Conservation (phyloP, 2,888 invertebrate species). For the Drosophila austrosaltans region DNA sequence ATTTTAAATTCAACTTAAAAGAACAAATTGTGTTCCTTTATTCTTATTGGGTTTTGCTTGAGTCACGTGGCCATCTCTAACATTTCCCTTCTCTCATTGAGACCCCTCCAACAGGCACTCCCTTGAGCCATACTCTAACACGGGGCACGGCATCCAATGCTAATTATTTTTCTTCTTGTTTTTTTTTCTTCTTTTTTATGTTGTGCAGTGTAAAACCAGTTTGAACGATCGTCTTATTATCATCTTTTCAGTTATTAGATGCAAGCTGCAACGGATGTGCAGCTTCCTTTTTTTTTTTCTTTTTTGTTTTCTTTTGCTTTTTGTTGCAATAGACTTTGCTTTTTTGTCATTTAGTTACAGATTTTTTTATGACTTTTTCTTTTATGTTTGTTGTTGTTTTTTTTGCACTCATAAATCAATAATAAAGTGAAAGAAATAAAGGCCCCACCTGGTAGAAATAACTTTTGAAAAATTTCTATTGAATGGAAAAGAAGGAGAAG, state of each 20-base stretch:
- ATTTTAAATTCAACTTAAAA: too few species aligned
- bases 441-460: slow-evolving; percentile 71
- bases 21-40: too few species aligned
- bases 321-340: slow-evolving; percentile 7
- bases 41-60: background rate
- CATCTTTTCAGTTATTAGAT: slow-evolving; percentile 72
- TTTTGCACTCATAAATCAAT: slow-evolving; percentile 69
- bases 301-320: slow-evolving; percentile 23
- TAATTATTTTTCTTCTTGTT: slow-evolving; percentile 57
- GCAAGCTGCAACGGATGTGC: slow-evolving; percentile 74
- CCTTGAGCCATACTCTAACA: background rate
- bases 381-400: slow-evolving; percentile 14
- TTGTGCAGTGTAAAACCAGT: slow-evolving; percentile 57
- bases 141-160: slow-evolving; percentile 34
- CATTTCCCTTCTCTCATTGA: slow-evolving; percentile 30
- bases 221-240: slow-evolving; percentile 64
- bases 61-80: slow-evolving; percentile 39
- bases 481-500: slow-evolving; percentile 32
- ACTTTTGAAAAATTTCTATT: slow-evolving; percentile 69
- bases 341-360: slow-evolving; percentile 73
- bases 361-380: slow-evolving; percentile 62
- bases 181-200: slow-evolving; percentile 31
- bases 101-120: too few species aligned
- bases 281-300: slow-evolving; percentile 58
- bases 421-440: slow-evolving; percentile 43